phyloP scores from a whole-genome alignment of 2,888 invertebrate genomes.

The Cheilosia grossa region DNA sequence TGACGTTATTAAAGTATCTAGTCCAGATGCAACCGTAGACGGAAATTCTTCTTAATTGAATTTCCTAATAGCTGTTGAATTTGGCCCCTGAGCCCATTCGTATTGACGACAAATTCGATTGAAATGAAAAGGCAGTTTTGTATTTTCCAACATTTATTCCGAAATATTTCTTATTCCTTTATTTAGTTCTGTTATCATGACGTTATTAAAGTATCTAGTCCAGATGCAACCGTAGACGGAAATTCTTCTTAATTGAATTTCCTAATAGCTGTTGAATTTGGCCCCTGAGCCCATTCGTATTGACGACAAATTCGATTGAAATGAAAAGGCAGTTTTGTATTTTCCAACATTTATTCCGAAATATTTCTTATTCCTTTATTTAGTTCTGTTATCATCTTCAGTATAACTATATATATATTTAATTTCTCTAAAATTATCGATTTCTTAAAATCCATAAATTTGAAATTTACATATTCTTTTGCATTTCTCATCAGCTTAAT shows the following conservation, averaged over 20 bases:
- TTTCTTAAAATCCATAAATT: conserved; percentile 31
- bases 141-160: conserved; percentile 63
- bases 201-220: no score
- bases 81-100: no score
- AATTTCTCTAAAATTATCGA: conserved; percentile 43
- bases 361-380: conserved; percentile 53
- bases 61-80: no score
- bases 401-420: conserved; percentile 62
- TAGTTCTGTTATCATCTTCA: conserved; percentile 47
- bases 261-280: no score
- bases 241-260: no score
- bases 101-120: neutral
- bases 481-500: conserved; percentile 12
- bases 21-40: no score
- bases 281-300: neutral
- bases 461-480: conserved; percentile 17
- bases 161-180: conserved; percentile 56
- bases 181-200: conserved; percentile 51
- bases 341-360: conserved; percentile 67
- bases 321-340: neutral
- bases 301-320: neutral
- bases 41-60: no score
- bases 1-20: no score
- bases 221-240: no score
- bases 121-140: neutral